Conservation (phyloP, 1,140 invertebrate species). For the Caenorhabditis remanei region DNA sequence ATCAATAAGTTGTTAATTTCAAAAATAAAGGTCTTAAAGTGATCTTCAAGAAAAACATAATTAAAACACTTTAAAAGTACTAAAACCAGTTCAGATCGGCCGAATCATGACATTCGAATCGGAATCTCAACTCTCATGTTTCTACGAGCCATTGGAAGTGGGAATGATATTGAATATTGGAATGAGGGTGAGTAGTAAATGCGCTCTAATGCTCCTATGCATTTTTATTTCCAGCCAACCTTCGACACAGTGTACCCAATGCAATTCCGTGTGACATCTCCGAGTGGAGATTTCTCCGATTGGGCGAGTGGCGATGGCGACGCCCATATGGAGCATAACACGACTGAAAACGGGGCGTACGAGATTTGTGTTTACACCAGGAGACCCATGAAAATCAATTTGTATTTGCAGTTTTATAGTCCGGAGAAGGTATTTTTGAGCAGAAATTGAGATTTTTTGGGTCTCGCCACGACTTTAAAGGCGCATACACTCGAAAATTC, state of each 20-base stretch:
- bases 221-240: constrained; percentile 5
- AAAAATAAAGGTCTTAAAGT: too few species aligned
- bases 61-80: not conserved
- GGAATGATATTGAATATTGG: constrained; percentile 40
- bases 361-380: constrained; percentile 54
- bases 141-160: constrained; percentile 21
- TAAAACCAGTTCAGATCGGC: not conserved
- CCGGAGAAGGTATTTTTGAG: constrained; percentile 27
- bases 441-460: too few species aligned
- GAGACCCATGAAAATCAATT: constrained; percentile 47
- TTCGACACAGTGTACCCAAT: constrained; percentile 26
- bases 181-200: constrained; percentile 6
- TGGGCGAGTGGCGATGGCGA: constrained; percentile 52
- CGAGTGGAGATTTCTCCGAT: constrained; percentile 21
- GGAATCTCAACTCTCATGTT: constrained; percentile 36
- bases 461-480: too few species aligned
- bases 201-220: not conserved
- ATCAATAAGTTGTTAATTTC: too few species aligned
- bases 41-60: too few species aligned
- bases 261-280: constrained; percentile 41
- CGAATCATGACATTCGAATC: constrained; percentile 35
- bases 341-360: constrained; percentile 12
- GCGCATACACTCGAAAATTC: too few species aligned
- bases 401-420: constrained; percentile 39
- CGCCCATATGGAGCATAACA: constrained; percentile 35